Evolutionary conservation across 2,888 invertebrate genomes (phyloP), one percentile per base, ranked within the genome.

Genomic region (Alloscopus bannaensis): DNA sequence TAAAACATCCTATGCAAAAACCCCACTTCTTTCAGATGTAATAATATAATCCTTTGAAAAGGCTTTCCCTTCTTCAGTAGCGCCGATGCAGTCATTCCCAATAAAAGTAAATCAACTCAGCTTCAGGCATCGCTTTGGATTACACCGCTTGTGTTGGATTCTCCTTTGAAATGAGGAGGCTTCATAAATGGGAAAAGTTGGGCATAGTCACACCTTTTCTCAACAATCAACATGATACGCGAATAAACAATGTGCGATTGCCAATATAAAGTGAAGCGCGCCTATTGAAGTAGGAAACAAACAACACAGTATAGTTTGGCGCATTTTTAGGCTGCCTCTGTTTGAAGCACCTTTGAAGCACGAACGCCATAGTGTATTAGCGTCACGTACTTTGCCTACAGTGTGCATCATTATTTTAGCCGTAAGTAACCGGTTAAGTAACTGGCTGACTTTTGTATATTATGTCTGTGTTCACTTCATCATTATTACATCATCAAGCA

Each of bases 341-440:
- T 11, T 40, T 13, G 8, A 11, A 8, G 8, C 40, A 13, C 40
- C 40, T 11, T 40, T 13, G 40, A 8, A 40, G 8, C 40, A 40
- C 8, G 40, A 40, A 40, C 40, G 13, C 13, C 40, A 40, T 13
- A 13, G 40, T 40, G 8, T 40, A 8, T 55, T 22, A 6, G 24
- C 4, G n/a, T 57, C 57, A 57, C 31, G 57, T 57, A 40, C 8
- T 57, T 57, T 29, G 18, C 57, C 29, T 57, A 28, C 8, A 57
- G 11, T n/a, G 31, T 28, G 29, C 8, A 57, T 57, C 57, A 57
- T 57, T 57, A 57, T 57, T 57, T 29, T 29, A 57, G 57, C n/a
- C 16, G 57, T 57, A n/a, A n/a, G 20, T 22, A 65, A 65, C 65
- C 65, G 65, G 65, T 65, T 65, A 36, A 65, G 47, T 65, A 45